Conservation (phyloP, 2,797 vertebrate species). For the Miichthys miiuy region DNA sequence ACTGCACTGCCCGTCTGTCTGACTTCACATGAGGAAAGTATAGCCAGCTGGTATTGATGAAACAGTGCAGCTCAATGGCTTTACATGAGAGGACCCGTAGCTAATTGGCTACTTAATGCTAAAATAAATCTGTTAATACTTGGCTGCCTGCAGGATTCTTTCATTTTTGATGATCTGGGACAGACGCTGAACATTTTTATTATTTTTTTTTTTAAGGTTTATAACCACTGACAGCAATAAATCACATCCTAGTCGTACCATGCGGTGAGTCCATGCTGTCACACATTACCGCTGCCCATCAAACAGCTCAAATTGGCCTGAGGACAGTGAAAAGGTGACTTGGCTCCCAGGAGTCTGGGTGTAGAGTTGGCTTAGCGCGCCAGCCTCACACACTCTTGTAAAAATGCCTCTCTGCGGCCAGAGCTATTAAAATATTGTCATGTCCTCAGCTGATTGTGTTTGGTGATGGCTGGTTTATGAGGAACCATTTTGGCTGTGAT, state of each 20-base stretch:
- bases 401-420: slow-evolving; percentile 27
- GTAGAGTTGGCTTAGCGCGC: slow-evolving; percentile 6
- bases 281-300: slow-evolving; percentile 16
- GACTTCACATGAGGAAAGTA: slow-evolving; percentile 24
- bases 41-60: slow-evolving; percentile 47
- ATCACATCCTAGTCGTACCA: slow-evolving; percentile 3
- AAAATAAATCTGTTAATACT: slow-evolving; percentile 54
- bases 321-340: slow-evolving; percentile 52
- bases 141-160: slow-evolving; percentile 17
- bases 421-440: slow-evolving; percentile 50
- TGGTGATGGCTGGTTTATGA: slow-evolving; percentile 51
- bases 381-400: slow-evolving; percentile 4
- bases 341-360: slow-evolving; percentile 21
- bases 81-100: slow-evolving; percentile 36
- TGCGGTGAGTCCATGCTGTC: not conserved
- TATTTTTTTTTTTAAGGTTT: not conserved
- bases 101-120: slow-evolving; percentile 51
- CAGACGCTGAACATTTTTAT: slow-evolving; percentile 7
- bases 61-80: slow-evolving; percentile 48
- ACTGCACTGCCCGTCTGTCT: not conserved
- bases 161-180: slow-evolving; percentile 29
- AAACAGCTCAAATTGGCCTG: slow-evolving; percentile 34
- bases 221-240: slow-evolving; percentile 22
- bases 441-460: slow-evolving; percentile 63
- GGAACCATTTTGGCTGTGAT: slow-evolving; percentile 52